Percentiles rank a stretch among this genome's conserved stretches.
phyloP scores from a whole-genome alignment of 1,140 invertebrate species.

The Drosophila bocki region DNA sequence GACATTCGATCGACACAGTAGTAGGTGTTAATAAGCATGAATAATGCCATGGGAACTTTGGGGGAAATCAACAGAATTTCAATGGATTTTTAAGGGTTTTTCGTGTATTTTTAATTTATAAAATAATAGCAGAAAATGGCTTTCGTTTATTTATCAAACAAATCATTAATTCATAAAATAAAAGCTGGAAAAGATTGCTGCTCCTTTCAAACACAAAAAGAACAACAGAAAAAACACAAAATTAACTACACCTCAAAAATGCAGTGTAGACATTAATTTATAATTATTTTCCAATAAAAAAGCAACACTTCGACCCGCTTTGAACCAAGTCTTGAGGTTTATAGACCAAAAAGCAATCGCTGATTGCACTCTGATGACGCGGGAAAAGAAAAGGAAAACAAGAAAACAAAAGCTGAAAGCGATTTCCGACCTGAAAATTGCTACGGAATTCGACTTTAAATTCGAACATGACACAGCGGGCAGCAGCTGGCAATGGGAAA shows the following conservation, averaged over 20 bases:
- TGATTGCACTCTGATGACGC: constrained; percentile 42
- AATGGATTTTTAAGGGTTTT: too few relatives aligned
- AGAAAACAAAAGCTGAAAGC: constrained; percentile 7
- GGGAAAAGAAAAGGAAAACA: constrained; percentile 27
- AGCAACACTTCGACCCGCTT: neutral
- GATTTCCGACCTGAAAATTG: constrained; percentile 33
- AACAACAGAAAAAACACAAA: too few relatives aligned
- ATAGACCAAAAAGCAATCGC: neutral
- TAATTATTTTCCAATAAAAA: neutral
- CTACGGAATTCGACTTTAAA: constrained; percentile 5
- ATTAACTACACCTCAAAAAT: neutral
- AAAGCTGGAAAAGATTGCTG: neutral
- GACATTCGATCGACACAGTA: constrained; percentile 10
- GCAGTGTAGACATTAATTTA: neutral
- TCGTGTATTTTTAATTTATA: too few relatives aligned
- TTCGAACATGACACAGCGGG: constrained; percentile 49
- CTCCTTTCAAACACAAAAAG: too few relatives aligned
- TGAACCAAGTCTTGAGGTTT: neutral
- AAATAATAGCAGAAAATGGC: too few relatives aligned
- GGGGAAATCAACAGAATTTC: neutral
- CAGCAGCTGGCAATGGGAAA: constrained; percentile 30
- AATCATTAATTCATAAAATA: too few relatives aligned
- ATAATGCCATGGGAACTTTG: constrained; percentile 13
- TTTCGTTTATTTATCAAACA: too few relatives aligned
- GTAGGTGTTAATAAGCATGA: constrained; percentile 22